Base-by-base conservation (phyloP, 2,888 invertebrate species). In the Drosophila peninsularis region DNA sequence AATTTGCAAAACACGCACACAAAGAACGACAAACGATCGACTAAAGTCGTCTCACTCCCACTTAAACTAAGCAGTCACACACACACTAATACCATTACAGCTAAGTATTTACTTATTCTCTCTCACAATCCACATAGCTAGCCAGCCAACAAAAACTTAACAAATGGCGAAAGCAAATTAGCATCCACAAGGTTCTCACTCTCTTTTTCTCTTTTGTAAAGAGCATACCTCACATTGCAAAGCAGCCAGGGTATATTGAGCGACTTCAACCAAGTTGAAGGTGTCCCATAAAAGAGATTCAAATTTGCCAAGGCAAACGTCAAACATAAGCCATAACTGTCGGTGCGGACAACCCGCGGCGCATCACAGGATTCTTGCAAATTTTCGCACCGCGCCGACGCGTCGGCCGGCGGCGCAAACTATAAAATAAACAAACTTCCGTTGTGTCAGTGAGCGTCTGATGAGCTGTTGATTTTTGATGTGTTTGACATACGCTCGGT, bases 401-500 rank as follows among this genome's bases (percentile, higher is more conserved):
- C 10, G 30, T 30, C 30, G 30, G 30, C 30, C 30, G 64, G 62
- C 88, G 88, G 78, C 85, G 62, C 71, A 81, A 88, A 90, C 84
- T 89, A 91, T 91, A 90, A 90, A 91, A 91, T 91, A 89, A 91
- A 83, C 89, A 88, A 90, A 90, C 91, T 90, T 91, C 90, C 91
- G 90, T 68, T 73, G 34, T 42, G 63, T 44, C 45, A 57, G 44
- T 4, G 47, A 37, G 30, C 19, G 58, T 58, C 47, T 81, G 83
- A 86, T 86, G 80, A 82, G 80, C 82, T 79, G 81, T 79, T 82
- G 79, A 90, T 80, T 82, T 91, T 92, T 92, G 92, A 92, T 92
- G 92, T 90, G 90, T 90, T 92, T 92, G 92, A 92, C 92, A 92
- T 92, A 91, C 92, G 92, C 90, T 91, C 91, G 84, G 78, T 71